Evolutionary conservation across 2,888 invertebrate species (phyloP).

Genomic region (Melanargia galathea): DNA sequence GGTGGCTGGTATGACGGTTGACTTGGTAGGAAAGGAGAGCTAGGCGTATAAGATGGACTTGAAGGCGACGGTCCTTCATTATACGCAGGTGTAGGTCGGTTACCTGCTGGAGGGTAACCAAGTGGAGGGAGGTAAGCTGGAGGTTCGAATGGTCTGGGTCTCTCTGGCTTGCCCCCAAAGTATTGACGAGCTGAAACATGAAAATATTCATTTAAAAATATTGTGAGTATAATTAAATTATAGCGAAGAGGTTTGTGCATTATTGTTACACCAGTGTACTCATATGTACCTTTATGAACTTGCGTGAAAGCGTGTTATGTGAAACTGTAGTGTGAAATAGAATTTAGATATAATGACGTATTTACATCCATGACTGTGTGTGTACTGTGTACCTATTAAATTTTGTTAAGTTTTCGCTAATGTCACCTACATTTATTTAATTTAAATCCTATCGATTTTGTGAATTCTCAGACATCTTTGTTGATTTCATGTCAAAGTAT

Average conservation of each 20-base stretch:
- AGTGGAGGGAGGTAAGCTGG: slow-evolving; percentile 68
- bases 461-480: background rate
- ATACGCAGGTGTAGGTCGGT: slow-evolving; percentile 69
- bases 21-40: slow-evolving; percentile 47
- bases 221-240: background rate
- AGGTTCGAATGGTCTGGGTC: slow-evolving; percentile 87
- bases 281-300: background rate
- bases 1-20: slow-evolving; percentile 45
- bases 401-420: background rate
- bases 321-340: slow-evolving; percentile 4
- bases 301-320: slow-evolving; percentile 34
- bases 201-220: slow-evolving; percentile 33
- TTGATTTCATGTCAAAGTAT: background rate
- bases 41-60: slow-evolving; percentile 50
- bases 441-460: background rate
- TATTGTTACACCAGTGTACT: slow-evolving; percentile 12
- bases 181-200: slow-evolving; percentile 84
- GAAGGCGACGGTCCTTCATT: slow-evolving; percentile 64
- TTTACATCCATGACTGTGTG: background rate
- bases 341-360: background rate
- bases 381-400: background rate
- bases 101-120: slow-evolving; percentile 69
- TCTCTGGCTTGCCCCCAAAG: slow-evolving; percentile 85
- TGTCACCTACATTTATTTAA: background rate
- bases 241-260: background rate